Evolutionary conservation across 2,113 vertebrate species (phyloP).

Genomic region (Chiloscyllium plagiosum): DNA sequence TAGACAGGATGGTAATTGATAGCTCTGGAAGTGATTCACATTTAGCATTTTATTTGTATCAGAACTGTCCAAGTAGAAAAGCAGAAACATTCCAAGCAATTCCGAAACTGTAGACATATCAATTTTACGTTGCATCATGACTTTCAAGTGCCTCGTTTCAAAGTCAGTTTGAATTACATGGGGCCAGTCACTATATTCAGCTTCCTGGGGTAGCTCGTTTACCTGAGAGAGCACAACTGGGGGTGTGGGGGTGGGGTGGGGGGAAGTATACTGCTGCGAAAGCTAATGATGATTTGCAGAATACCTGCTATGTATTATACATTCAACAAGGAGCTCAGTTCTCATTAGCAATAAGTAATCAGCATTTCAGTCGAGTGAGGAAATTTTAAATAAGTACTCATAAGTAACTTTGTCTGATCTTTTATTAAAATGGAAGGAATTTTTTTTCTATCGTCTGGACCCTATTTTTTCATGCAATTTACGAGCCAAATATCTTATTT

Average conservation of each 20-base stretch:
- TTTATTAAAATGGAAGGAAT: background rate
- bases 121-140: conserved; percentile 33
- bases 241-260: background rate
- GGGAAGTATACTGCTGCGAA: background rate
- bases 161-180: conserved; percentile 40
- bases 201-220: background rate
- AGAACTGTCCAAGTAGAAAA: conserved; percentile 32
- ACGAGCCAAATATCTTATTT: background rate
- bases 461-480: background rate
- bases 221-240: background rate
- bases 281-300: conserved; percentile 24
- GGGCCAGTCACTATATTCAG: conserved; percentile 10
- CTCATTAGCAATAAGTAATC: conserved; percentile 1
- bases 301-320: background rate
- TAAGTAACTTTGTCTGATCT: background rate
- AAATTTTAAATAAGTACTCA: background rate
- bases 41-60: conserved; percentile 37
- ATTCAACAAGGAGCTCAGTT: background rate
- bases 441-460: background rate
- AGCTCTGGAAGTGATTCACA: conserved; percentile 33
- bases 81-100: background rate
- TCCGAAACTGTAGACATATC: conserved; percentile 20
- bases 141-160: conserved; percentile 36
- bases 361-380: background rate
- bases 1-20: conserved; percentile 40